Percentiles rank a stretch among this genome's conserved stretches.
Evolutionary conservation across 1,140 invertebrate genomes (phyloP).

Genomic region (Euwallacea similis): DNA sequence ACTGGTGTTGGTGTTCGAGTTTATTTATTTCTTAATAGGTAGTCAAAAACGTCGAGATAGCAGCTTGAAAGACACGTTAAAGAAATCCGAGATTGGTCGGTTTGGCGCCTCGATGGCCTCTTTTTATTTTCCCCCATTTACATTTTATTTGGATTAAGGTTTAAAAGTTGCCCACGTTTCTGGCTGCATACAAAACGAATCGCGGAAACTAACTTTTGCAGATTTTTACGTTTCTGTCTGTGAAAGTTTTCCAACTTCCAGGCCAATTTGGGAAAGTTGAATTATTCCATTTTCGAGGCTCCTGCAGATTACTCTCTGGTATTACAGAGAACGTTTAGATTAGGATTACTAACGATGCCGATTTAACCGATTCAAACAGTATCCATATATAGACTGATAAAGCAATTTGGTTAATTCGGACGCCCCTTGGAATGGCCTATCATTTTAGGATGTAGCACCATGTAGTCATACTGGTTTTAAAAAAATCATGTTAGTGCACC

Average conservation of each 20-base stretch:
- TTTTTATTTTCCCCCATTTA: background rate
- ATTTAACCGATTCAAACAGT: no score
- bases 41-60: conserved; percentile 30
- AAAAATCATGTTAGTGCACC: no score
- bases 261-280: no score
- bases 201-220: conserved; percentile 3
- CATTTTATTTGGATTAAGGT: conserved; percentile 9
- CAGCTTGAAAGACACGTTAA: conserved; percentile 17
- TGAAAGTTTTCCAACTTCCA: background rate
- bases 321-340: no score
- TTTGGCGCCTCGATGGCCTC: background rate
- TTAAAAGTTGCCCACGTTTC: conserved; percentile 9
- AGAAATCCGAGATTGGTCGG: background rate
- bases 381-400: no score
- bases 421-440: no score
- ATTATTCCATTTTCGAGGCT: no score
- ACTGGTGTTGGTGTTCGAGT: conserved; percentile 24
- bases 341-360: no score
- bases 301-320: no score
- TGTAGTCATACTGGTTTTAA: no score
- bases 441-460: no score
- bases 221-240: background rate
- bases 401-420: no score
- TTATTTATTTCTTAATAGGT: conserved; percentile 34
- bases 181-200: background rate